These are phyloP conservation scores for Lemur catta DNA, from an alignment of 2,797 vertebrate species.

Conservation along the genomic window DNA sequence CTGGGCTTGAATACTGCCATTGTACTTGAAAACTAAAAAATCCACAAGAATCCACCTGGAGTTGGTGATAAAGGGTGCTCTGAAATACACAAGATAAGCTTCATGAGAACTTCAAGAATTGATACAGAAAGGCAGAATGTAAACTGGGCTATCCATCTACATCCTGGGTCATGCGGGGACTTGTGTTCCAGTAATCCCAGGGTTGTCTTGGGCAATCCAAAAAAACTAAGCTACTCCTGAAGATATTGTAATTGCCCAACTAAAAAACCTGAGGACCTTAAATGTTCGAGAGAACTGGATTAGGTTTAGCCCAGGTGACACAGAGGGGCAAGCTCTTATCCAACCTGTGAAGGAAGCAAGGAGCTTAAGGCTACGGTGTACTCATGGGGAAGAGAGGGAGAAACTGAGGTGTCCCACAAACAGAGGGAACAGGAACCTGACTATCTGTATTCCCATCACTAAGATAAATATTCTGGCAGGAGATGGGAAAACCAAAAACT, in stretches of 20 bases:
- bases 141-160: fast-evolving
- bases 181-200: background rate
- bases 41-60: background rate
- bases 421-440: background rate
- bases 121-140: background rate
- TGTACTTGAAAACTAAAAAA: background rate
- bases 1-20: background rate
- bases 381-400: background rate
- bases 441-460: no score
- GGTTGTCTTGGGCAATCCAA: background rate
- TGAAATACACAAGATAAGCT: background rate
- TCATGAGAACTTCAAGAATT: background rate
- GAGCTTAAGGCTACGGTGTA: background rate
- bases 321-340: background rate
- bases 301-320: background rate
- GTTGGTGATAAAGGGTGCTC: background rate
- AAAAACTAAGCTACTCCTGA: background rate
- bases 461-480: background rate
- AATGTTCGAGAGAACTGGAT: background rate
- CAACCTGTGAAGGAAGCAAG: background rate
- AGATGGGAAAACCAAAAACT: background rate
- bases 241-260: background rate
- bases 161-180: background rate
- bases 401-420: background rate
- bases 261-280: background rate